Base-by-base conservation (phyloP, 2,113 vertebrate species). In the Megaleporinus macrocephalus region DNA sequence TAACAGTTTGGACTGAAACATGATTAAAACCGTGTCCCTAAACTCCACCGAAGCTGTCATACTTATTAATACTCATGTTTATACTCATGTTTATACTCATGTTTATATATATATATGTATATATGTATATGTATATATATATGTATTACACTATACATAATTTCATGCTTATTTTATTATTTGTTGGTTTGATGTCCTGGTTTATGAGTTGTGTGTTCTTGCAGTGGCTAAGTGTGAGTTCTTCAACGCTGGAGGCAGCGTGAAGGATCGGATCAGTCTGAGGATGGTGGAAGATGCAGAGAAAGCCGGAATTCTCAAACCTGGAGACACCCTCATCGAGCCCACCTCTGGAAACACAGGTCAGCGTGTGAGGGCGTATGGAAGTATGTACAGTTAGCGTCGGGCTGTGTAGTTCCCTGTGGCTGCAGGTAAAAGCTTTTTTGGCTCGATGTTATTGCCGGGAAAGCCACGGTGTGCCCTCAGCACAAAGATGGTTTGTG, bases 281-380 rank as follows among this genome's bases (percentile, higher is more conserved):
- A 92, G 98, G 20, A 99, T 99, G 98, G 89, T 99, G 2, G 97
- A 99, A 85, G 98, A 99, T 1, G 98, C 97, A 0, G 98, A 99
- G 91, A 92, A 76, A 27, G 95, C 85, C 0, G 98, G 98, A 0
- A 24, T 91, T 16, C 92, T 99, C 72, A 96, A 96, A 55, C 97
- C 96, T 0, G 98, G 98, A 62, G 96, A 99, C 93, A 99, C 85
- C 69, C 82, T 87, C 55, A 87, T 86, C n/a, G 73, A 84, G 36
- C 72, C 75, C 61, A 83, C 78, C 22, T 89, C 79, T 41, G 83
- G 84, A 61, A 86, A 84, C 84, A 84, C 86, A 66, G 84, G 85
- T 85, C 27, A 27, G 83, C 76, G n/a, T 70, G 30, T 79, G 55
- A 36, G 30, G 36, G 24, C 30, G 26, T 71, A 49, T 57, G 61